A percentile compares a stretch with the other conserved stretches of the same genome.
Conservation (phyloP, 2,888 invertebrate genomes). For the Tiphia femorata region DNA sequence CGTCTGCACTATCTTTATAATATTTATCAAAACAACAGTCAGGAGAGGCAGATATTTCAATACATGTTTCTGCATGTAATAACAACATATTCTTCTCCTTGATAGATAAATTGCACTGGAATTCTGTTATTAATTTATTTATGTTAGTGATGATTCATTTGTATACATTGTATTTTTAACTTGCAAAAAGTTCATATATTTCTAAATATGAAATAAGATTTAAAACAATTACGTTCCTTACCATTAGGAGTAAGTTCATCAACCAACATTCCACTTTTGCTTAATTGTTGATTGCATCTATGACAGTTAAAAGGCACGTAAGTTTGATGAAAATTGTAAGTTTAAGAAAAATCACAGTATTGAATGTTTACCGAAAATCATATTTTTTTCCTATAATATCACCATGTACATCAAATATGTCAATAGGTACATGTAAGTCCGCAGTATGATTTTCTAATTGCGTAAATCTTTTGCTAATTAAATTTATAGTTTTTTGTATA, state of each 20-base stretch:
- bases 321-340: background rate
- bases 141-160: background rate
- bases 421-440: conserved; percentile 34
- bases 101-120: too few species aligned
- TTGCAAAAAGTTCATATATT: background rate
- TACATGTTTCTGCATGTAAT: too few species aligned
- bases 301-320: conserved; percentile 12
- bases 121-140: background rate
- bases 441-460: conserved; percentile 49
- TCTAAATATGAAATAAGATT: too few species aligned
- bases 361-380: conserved; percentile 52
- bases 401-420: conserved; percentile 52
- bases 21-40: background rate
- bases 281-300: conserved; percentile 59
- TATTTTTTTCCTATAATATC: conserved; percentile 63
- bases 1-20: too few species aligned
- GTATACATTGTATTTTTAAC: too few species aligned
- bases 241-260: conserved; percentile 55
- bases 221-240: conserved; percentile 2
- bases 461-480: conserved; percentile 57
- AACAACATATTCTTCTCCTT: too few species aligned
- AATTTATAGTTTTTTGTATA: conserved; percentile 47
- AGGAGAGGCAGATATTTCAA: background rate
- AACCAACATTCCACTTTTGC: conserved; percentile 51
- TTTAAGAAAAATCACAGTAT: background rate